A percentile compares a stretch with the other conserved stretches of the same genome.
These are phyloP conservation scores for Temnopleurus reevesii DNA, from an alignment of 53 echinoderm and acorn worm genomes.

Conservation along the genomic window DNA sequence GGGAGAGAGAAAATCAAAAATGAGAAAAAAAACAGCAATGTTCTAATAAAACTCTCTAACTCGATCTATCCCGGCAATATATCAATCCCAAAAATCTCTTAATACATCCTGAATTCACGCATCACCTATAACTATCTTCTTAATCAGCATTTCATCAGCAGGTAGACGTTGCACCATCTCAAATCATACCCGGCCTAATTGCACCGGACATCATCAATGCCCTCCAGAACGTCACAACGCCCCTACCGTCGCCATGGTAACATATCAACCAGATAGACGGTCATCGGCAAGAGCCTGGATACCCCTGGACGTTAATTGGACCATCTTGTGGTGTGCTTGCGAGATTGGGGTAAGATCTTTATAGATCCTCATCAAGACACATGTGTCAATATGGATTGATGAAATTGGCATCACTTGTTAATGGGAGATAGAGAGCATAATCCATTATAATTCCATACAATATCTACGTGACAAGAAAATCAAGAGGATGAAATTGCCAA, in stretches of 20 bases:
- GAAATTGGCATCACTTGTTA: neutral
- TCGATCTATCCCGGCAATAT: too few relatives aligned
- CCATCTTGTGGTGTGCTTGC: neutral
- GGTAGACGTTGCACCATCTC: neutral
- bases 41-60: too few relatives aligned
- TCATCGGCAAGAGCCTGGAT: neutral
- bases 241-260: neutral
- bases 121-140: neutral
- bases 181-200: neutral
- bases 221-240: constrained; percentile 4
- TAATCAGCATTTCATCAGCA: neutral
- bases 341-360: neutral
- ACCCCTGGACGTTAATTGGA: neutral
- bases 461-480: too few relatives aligned
- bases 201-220: constrained; percentile 4
- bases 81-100: neutral
- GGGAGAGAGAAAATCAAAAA: too few relatives aligned
- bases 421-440: neutral
- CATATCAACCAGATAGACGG: neutral
- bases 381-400: neutral
- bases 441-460: too few relatives aligned
- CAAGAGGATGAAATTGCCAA: too few relatives aligned
- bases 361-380: neutral
- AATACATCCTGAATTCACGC: neutral
- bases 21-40: too few relatives aligned